phyloP scores from a whole-genome alignment of 1,140 invertebrate genomes.

The Zaprionus gabonicus region DNA sequence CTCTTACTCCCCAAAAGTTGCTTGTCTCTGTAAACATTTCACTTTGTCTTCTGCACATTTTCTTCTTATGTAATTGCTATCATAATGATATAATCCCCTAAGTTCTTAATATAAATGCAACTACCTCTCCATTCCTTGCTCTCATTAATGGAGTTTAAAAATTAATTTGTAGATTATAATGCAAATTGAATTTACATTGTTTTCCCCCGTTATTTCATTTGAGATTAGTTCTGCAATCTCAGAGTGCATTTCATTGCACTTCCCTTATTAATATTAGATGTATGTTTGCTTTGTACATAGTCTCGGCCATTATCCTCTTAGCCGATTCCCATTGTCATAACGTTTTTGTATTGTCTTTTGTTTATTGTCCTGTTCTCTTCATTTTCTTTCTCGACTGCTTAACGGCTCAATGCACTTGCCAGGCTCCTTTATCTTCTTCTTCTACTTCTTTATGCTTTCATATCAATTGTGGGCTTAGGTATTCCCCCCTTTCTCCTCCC shows the following conservation, averaged over 20 bases:
- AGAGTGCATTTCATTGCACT: constrained; percentile 7
- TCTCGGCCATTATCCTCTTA: neutral
- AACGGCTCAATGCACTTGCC: constrained; percentile 47
- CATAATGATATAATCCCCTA: neutral
- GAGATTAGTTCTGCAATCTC: neutral
- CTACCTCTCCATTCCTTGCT: neutral
- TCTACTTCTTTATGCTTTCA: neutral
- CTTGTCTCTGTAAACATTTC: too few species aligned
- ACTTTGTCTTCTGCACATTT: neutral
- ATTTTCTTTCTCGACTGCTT: constrained; percentile 33
- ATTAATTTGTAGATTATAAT: constrained; percentile 15
- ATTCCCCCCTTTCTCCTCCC: neutral
- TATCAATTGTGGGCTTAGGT: constrained; percentile 30
- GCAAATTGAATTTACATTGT: constrained; percentile 20
- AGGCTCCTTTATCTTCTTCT: neutral
- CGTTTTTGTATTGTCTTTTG: constrained; percentile 10
- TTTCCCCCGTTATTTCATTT: neutral
- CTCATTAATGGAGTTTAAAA: constrained; percentile 29
- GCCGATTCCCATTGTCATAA: neutral
- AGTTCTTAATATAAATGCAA: neutral
- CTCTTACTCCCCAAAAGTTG: too few species aligned
- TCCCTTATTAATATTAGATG: neutral
- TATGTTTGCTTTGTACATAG: neutral
- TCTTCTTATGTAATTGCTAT: neutral
- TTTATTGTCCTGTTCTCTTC: constrained; percentile 12